These are phyloP conservation scores for Tigriopus japonicus DNA, from an alignment of 1,140 invertebrate species.

Conservation along the genomic window DNA sequence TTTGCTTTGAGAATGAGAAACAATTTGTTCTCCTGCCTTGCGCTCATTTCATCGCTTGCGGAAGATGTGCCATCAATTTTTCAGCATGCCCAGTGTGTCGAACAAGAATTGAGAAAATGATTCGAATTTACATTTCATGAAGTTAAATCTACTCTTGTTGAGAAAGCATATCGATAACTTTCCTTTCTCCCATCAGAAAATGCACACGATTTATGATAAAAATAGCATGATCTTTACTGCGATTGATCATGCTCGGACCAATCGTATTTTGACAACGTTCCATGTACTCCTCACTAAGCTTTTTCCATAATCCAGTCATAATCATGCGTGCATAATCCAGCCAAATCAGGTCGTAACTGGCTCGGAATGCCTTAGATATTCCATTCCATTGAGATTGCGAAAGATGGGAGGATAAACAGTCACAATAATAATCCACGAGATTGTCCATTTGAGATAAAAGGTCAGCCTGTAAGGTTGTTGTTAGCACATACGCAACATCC, in stretches of 20 bases:
- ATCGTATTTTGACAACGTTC: conserved; percentile 1
- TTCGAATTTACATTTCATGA: no score
- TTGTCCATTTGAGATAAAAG: neutral
- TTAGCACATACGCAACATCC: conserved; percentile 13
- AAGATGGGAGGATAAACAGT: neutral
- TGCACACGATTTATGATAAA: conserved; percentile 5
- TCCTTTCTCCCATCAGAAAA: neutral
- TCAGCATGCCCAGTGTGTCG: neutral
- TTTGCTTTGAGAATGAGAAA: neutral
- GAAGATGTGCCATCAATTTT: neutral
- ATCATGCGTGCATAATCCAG: conserved; percentile 13
- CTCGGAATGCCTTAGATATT: neutral
- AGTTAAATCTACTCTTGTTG: no score
- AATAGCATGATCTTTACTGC: conserved; percentile 4
- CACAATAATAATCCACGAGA: conserved; percentile 2
- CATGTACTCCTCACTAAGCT: neutral
- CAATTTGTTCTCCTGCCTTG: neutral
- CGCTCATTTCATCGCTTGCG: neutral
- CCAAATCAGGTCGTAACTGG: conserved; percentile 5
- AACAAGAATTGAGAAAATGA: no score
- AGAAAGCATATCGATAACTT: no score
- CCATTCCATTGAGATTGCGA: neutral
- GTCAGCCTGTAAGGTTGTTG: conserved; percentile 1
- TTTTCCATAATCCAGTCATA: conserved; percentile 12
- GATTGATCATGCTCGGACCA: conserved; percentile 13